Evolutionary conservation across 2,113 vertebrate species (phyloP).

Genomic region (Lepisosteus oculatus): DNA sequence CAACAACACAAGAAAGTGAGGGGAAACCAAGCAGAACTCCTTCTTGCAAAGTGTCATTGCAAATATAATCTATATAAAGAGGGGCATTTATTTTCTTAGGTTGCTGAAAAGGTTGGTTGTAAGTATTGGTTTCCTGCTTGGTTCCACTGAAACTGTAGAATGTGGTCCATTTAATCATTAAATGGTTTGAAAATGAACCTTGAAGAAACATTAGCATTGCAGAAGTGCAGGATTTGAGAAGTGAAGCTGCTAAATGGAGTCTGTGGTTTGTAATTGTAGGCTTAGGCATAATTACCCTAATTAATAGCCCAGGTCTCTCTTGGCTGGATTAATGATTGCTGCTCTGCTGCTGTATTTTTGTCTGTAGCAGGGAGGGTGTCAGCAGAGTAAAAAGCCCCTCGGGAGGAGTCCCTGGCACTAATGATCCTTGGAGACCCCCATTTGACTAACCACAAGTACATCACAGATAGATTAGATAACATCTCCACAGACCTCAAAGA

Average conservation of each 20-base stretch:
- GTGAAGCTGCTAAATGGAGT: conserved; percentile 81
- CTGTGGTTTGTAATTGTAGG: conserved; percentile 87
- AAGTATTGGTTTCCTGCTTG: conserved; percentile 72
- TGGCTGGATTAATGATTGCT: conserved; percentile 59
- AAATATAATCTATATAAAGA: conserved; percentile 39
- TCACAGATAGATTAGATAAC: conserved; percentile 73
- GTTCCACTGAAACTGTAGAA: conserved; percentile 78
- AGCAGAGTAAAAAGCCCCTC: conserved; percentile 73
- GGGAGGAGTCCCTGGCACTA: conserved; percentile 62
- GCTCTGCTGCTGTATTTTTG: conserved; percentile 45
- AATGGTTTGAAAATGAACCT: conserved; percentile 81
- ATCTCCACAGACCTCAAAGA: conserved; percentile 64
- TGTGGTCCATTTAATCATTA: conserved; percentile 75
- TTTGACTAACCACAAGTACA: conserved; percentile 78
- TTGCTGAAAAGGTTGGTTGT: conserved; percentile 77
- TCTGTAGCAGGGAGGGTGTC: conserved; percentile 73
- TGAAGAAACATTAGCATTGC: conserved; percentile 65
- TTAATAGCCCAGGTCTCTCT: conserved; percentile 84
- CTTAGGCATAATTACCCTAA: conserved; percentile 91
- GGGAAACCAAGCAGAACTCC: no score
- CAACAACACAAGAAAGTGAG: no score
- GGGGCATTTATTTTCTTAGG: conserved; percentile 59
- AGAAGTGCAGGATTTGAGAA: conserved; percentile 63
- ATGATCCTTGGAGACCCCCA: conserved; percentile 67
- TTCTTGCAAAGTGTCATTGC: neutral